Evolutionary conservation across 2,797 vertebrate genomes (phyloP).

Genomic region (Taenioides sp.): DNA sequence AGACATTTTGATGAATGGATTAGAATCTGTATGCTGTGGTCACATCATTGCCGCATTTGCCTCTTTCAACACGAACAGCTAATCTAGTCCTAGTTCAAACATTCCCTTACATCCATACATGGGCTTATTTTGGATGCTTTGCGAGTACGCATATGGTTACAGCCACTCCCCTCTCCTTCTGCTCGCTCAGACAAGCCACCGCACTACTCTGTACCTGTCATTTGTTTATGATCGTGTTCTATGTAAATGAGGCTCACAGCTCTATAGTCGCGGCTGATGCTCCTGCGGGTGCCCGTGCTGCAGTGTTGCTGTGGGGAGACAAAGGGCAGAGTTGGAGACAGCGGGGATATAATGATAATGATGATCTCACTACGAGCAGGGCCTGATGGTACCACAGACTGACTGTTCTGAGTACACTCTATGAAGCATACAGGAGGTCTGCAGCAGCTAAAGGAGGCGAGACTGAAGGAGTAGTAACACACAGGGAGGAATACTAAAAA

Average conservation of each 20-base stretch:
- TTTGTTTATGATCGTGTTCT: slow-evolving; percentile 35
- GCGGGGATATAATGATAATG: slow-evolving; percentile 14
- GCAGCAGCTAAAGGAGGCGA: slow-evolving; percentile 6
- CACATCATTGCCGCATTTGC: slow-evolving; percentile 42
- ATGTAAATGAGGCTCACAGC: slow-evolving; percentile 24
- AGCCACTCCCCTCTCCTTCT: slow-evolving; percentile 38
- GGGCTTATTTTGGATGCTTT: slow-evolving; percentile 54
- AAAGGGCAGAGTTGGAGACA: slow-evolving; percentile 17
- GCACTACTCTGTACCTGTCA: slow-evolving; percentile 5
- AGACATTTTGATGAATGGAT: slow-evolving; percentile 45
- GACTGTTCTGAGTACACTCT: slow-evolving; percentile 11
- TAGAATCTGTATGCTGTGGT: slow-evolving; percentile 51
- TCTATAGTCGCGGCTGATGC: slow-evolving; percentile 1
- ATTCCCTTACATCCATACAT: slow-evolving; percentile 22
- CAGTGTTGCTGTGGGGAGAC: slow-evolving; percentile 13
- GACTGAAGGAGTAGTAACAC: slow-evolving; percentile 23
- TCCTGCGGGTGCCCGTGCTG: slow-evolving; percentile 16
- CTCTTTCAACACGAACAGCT: slow-evolving; percentile 38
- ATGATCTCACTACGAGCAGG: slow-evolving; percentile 32
- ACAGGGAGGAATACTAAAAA: slow-evolving; percentile 29
- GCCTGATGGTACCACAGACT: slow-evolving; percentile 29
- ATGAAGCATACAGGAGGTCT: slow-evolving; percentile 28
- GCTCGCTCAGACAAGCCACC: slow-evolving; percentile 13
- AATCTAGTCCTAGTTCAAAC: slow-evolving; percentile 20
- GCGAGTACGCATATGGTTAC: slow-evolving; percentile 45